Conservation (phyloP, 2,888 invertebrate genomes). For the Drosophila fulvimacula region DNA sequence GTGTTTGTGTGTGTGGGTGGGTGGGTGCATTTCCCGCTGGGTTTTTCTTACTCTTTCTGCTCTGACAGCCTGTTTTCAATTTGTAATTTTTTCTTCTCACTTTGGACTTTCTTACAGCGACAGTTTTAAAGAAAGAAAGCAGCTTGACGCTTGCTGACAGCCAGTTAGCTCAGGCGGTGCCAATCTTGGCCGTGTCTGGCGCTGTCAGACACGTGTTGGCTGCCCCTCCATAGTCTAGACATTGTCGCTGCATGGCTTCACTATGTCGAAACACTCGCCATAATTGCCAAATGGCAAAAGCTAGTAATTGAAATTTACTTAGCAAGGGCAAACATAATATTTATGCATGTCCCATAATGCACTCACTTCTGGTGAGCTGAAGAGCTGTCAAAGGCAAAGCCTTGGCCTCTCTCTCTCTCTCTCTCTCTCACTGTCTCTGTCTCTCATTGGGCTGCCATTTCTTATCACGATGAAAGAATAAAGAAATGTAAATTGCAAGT, state of each 20-base stretch:
- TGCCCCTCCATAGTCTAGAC: constrained; percentile 57
- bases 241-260: constrained; percentile 23
- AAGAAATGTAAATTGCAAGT: constrained; percentile 53
- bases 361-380: constrained; percentile 15
- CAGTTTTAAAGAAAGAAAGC: constrained; percentile 55
- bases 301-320: constrained; percentile 48
- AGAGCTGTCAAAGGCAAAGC: background rate
- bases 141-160: constrained; percentile 47
- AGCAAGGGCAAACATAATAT: constrained; percentile 17
- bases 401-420: background rate
- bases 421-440: too few relatives aligned
- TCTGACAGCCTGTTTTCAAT: constrained; percentile 62
- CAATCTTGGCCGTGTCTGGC: constrained; percentile 45
- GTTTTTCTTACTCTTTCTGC: constrained; percentile 22
- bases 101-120: constrained; percentile 53
- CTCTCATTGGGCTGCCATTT: background rate
- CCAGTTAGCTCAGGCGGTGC: constrained; percentile 6
- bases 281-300: constrained; percentile 40
- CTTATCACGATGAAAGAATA: constrained; percentile 26
- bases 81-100: constrained; percentile 53
- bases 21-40: constrained; percentile 43
- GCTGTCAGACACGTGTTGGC: constrained; percentile 60
- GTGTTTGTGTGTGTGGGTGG: constrained; percentile 7
- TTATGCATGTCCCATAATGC: constrained; percentile 34
- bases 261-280: constrained; percentile 19